Evolutionary conservation across 2,888 invertebrate species (phyloP), one percentile per base, ranked within the genome.

Genomic region (Platerodrilus igneus): DNA sequence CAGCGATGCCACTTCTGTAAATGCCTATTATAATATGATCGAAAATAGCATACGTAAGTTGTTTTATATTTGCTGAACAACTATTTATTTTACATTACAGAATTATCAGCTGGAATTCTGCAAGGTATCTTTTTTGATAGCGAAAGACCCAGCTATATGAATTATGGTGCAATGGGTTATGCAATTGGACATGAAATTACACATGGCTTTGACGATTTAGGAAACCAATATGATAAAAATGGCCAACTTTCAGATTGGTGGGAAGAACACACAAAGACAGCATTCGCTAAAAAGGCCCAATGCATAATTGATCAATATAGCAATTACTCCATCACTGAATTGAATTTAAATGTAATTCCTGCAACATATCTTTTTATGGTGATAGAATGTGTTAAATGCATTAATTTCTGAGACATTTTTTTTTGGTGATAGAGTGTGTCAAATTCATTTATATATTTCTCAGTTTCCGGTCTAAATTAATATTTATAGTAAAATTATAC

Each of bases 301-400:
- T 95, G 95, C 64, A 87, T 95, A 56, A 86, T 92, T 48, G 77
- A 89, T 51, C 94, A 94, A 64, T 94, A 94, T 61, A 83, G 83
- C 38, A 88, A 89, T 66, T 92, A 84, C 62, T 83, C 83, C 0
- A 83, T 85, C n/a, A 74, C 76, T 19, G 80, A 81, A 66, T 79
- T 86, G 3, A 76, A 74, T 37, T 66, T 86, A 52, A 80, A 80
- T 61, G 86, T 86, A 70, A 67, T n/a, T n/a, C n/a, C n/a, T n/a
- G n/a, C n/a, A n/a, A n/a, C n/a, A n/a, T n/a, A n/a, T n/a, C n/a
- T n/a, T n/a, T n/a, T n/a, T n/a, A n/a, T n/a, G n/a, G n/a, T n/a
- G n/a, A n/a, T n/a, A n/a, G n/a, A n/a, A n/a, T n/a, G n/a, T n/a
- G n/a, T n/a, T n/a, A n/a, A n/a, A n/a, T n/a, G n/a, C n/a, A n/a